Evolutionary conservation across 2,113 vertebrate species (phyloP), one percentile per base, ranked within the genome.

Genomic region (Thamnaconus septentrionalis): DNA sequence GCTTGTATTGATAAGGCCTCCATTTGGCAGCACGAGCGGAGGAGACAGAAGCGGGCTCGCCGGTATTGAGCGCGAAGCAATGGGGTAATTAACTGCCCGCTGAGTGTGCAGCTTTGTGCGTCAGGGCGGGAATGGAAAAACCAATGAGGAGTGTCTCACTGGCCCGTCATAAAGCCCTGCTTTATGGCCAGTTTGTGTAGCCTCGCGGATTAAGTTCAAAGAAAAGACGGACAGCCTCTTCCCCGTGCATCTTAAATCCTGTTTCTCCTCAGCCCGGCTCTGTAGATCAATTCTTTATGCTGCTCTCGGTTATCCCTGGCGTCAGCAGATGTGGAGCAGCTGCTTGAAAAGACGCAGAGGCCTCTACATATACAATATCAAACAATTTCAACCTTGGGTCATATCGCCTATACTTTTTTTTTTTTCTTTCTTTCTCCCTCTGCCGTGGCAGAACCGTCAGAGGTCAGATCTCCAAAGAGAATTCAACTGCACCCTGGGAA

Each of bases 121-220:
- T 86, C 84, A 84, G 85, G 56, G 59, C 47, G 67, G 42, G 66
- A 72, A 83, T 81, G 80, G 88, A 82, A 87, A 87, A 85, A 69
- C 76, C 73, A 45, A 87, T 88, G 85, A 87, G 83, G 85, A 76
- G 64, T 78, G 64, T 86, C 86, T 89, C 78, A 56, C 12, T 3
- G 83, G 76, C 76, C 18, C 83, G 82, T 89, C 85, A 89, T 90
- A 90, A 90, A 89, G 84, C 80, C 78, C 74, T 84, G 69, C 79
- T 90, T 91, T 88, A 91, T 87, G 84, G 83, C 79, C 78, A 60
- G 90, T 86, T 88, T 90, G 84, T 90, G 83, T 87, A 89, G 85
- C 84, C 81, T 70, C 71, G 84, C 84, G 90, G 90, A 91, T 91
- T 89, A 90, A 86, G 78, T 88, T 91, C 79, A 90, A 86, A 48